Base-by-base conservation (phyloP, 1,140 invertebrate species). In the Macrobrachium nipponense region DNA sequence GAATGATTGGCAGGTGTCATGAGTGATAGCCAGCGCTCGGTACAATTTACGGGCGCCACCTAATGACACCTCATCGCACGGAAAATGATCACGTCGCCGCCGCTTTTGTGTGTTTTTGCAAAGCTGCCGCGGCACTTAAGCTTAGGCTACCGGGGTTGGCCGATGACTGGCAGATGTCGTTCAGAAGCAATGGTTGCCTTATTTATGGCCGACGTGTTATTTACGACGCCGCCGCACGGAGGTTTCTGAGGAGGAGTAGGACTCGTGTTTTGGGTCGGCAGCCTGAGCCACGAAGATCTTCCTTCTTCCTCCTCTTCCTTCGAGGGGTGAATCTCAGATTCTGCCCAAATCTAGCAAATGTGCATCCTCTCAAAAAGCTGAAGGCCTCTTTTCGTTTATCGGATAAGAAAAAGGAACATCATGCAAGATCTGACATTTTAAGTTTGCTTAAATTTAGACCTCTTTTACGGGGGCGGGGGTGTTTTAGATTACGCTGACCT, bases 131-230 rank as follows among this genome's bases (percentile, higher is more conserved):
- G 83, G 27, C 62, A 86, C 83, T 86, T 86, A 86, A 66, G n/a
- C n/a, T 64, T 59, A 86, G 83, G 83, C 83, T 86, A 86, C 83
- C 77, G 83, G 83, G 83, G 83, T 86, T 86, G 83, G 81, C 73
- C 64, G 83, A 86, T 86, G 83, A 86, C 73, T 86, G 83, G 83
- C 83, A 86, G 83, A 86, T 86, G 83, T 86, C 83, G 83, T 86
- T 80, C 76, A 62, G 83, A 86, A 80, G 76, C 76, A 66, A 64
- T 80, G 66, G 76, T 59, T 61, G 76, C 70, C 59, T 86, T 85
- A 86, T 80, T 86, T 86, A 86, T 80, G 66, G 66, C 66, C 51
- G 44, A 27, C 43, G 62, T 64, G 62, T 86, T 79, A 86, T 86
- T 86, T 86, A 86, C 61, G 76, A 80, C 62, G 23, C 43, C 23